These are phyloP conservation scores for Acropora yongei DNA, from an alignment of 64 coral and sea anemone genomes.

Conservation along the genomic window DNA sequence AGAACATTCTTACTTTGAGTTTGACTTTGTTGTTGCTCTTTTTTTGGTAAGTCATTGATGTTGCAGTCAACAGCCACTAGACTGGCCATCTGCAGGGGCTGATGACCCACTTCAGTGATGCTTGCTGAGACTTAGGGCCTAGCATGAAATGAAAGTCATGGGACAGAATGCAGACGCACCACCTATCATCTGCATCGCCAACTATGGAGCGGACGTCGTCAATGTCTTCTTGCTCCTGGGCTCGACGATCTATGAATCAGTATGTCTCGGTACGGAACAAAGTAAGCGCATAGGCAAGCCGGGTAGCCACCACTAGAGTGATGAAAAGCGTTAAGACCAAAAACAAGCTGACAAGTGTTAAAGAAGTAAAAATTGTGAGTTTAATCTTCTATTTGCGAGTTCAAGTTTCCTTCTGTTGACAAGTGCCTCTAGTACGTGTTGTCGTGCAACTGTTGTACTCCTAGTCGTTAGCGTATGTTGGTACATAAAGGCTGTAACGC, in stretches of 20 bases:
- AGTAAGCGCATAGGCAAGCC: constrained; percentile 13
- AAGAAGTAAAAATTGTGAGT: too few relatives aligned
- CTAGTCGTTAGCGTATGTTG: too few relatives aligned
- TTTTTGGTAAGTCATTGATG: background rate
- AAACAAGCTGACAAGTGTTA: background rate
- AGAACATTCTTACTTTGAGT: too few relatives aligned
- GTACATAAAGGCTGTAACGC: too few relatives aligned
- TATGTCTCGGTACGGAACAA: background rate
- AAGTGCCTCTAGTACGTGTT: too few relatives aligned
- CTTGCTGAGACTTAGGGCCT: background rate
- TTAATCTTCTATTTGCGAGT: too few relatives aligned
- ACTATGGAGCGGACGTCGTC: background rate
- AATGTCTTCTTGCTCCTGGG: constrained; percentile 1
- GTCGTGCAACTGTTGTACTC: too few relatives aligned
- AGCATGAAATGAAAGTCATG: background rate
- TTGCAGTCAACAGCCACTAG: constrained; percentile 4
- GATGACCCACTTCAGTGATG: background rate
- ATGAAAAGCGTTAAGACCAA: background rate
- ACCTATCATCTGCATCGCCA: background rate
- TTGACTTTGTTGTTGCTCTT: too few relatives aligned
- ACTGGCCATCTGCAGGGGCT: constrained; percentile 3
- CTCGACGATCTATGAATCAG: constrained; percentile 14
- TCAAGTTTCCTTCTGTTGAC: too few relatives aligned
- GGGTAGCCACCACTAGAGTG: background rate
- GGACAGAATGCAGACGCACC: background rate